Base-by-base conservation (phyloP, 1,140 invertebrate genomes). In the Zaprionus taronus region DNA sequence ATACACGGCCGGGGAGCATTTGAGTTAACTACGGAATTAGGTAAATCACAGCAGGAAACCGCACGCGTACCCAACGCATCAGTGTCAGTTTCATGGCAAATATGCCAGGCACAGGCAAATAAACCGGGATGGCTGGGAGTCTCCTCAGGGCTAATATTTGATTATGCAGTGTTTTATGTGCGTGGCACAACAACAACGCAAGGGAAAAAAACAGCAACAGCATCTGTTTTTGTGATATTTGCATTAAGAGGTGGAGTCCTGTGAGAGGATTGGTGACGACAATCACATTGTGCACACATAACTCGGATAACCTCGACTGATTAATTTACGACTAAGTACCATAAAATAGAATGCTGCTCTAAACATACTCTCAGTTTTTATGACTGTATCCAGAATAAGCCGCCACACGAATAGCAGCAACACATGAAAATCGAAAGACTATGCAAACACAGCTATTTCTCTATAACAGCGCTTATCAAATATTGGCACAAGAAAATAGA, bases 81-180 rank as follows among this genome's bases (percentile, higher is more conserved):
- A 58, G 68, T 89, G 81, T 89, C 91, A 83, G 20, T 73, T 74
- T 47, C 91, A 91, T 58, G 74, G 76, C 76, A 81, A 92, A 83
- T 81, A 92, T 89, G 85, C 73, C 91, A 89, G 53, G 34, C 56
- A 55, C 86, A 74, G 77, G 72, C 84, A 87, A 89, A 87, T 86
- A 89, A 81, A 63, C 65, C 70, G 51, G 53, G 51, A 61, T 72
- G 60, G 53, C 49, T 61, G 20, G 24, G 36, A 57, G 77, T 77
- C 68, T 61, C 61, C 68, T 17, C 65, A 47, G 24, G 41, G 68
- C 80, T 57, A 91, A 91, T 86, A 91, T 90, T 91, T 83, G 85
- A 69, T 86, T 90, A 85, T 86, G 90, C 81, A 89, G 60, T 77
- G 86, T 90, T 89, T 89, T 90, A 89, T 90, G 79, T 71, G 85